Evolutionary conservation across 2,797 vertebrate genomes (phyloP).

Genomic region (Prunella strophiata): DNA sequence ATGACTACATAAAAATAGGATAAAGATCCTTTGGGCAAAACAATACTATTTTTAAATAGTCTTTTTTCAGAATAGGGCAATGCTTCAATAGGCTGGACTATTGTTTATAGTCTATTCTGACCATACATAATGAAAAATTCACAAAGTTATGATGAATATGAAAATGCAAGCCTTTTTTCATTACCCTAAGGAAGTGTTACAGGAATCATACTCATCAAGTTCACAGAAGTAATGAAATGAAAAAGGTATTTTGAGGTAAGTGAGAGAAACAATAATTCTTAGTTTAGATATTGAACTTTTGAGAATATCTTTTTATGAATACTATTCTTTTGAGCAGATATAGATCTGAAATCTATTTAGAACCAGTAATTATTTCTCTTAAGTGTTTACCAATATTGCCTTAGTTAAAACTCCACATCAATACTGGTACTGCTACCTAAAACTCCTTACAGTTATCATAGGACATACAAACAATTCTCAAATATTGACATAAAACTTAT

Average conservation of each 20-base stretch:
- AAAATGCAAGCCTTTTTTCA: background rate
- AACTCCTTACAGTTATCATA: background rate
- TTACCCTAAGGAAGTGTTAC: background rate
- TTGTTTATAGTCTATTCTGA: background rate
- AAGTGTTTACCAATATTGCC: background rate
- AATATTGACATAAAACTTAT: background rate
- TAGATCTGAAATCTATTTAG: background rate
- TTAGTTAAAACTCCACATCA: background rate
- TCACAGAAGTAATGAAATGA: background rate
- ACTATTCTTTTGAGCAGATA: background rate
- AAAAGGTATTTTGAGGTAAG: background rate
- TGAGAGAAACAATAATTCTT: background rate
- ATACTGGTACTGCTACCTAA: background rate
- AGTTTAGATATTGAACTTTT: background rate
- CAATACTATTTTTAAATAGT: background rate
- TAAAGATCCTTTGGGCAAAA: background rate
- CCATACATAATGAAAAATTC: background rate
- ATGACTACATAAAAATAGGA: conserved; percentile 9
- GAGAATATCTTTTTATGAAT: background rate
- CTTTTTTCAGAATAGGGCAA: background rate
- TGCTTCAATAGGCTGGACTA: background rate
- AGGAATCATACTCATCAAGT: background rate
- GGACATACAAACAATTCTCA: background rate
- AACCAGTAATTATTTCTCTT: background rate
- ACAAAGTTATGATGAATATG: background rate